Base-by-base conservation (phyloP, 2,888 invertebrate species). In the Noctua pronuba region DNA sequence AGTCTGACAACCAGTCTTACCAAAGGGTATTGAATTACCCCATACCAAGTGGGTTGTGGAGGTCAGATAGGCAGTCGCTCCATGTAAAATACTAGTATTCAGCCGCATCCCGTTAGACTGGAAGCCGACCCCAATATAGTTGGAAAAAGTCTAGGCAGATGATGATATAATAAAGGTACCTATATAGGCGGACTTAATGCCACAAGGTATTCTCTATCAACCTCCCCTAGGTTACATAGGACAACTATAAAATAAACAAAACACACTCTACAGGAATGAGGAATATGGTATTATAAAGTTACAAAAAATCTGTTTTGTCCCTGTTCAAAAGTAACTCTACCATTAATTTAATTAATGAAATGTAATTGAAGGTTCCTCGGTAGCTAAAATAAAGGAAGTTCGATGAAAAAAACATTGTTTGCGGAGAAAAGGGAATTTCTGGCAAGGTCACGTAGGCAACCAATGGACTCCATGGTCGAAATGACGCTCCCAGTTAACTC, bases 361-460 rank as follows among this genome's bases (percentile, higher is more conserved):
- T 38, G 18, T 80, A 80, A 52, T 64, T 16, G n/a, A 66, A 49
- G 31, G 16, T 3, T 35, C 35, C 49, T 41, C 49, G 28, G 58
- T 73, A 68, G 41, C 44, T 41, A 24, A 70, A 52, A 16, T 38
- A 73, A 13, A 52, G 18, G 41, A 52, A 35, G 35, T 79, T 84
- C 74, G 49, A 86, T 81, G 76, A 68, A 78, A 66, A 62, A 77
- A 73, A 75, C 72, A 80, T 85, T 73, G 73, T 80, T 77, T 84
- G 69, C 44, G 71, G 60, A 87, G 80, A 83, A 86, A 88, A 86
- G 81, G 77, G 77, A 86, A 79, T 87, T 87, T 88, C 80, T 85
- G 83, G 87, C 89, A 92, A 92, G 92, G 94, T 95, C 95, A 96
- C 95, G 95, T 95, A 92, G 84, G 86, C 86, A 86, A 90, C 92